Conservation (phyloP, 2,888 invertebrate species). For the Mimas tiliae region DNA sequence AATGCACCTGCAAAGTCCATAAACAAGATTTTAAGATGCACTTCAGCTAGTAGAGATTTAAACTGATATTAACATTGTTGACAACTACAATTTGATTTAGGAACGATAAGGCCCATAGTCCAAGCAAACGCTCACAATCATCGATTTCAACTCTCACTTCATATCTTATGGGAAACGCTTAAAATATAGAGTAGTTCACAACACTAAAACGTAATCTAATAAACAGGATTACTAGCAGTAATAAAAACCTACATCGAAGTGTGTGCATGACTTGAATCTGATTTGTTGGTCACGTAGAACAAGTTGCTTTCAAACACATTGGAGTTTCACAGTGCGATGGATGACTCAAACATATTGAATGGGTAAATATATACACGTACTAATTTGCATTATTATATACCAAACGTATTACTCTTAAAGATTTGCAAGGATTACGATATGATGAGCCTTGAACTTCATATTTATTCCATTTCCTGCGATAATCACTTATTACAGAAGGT, state of each 20-base stretch:
- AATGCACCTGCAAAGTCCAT: not conserved
- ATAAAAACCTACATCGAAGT: constrained; percentile 19
- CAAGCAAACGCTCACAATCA: not conserved
- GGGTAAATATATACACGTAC: constrained; percentile 26
- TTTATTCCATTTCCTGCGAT: not conserved
- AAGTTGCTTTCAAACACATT: constrained; percentile 28
- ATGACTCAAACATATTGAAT: constrained; percentile 30
- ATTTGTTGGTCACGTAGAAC: constrained; percentile 29
- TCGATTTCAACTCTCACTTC: not conserved
- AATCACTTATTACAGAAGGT: not conserved
- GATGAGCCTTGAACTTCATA: not conserved
- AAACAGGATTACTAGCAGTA: constrained; percentile 17
- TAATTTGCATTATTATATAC: constrained; percentile 25
- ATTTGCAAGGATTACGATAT: not conserved
- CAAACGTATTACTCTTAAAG: not conserved
- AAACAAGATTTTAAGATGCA: not conserved
- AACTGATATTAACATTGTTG: not conserved
- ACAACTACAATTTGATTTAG: not conserved
- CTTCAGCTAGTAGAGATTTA: not conserved
- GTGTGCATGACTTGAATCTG: constrained; percentile 23
- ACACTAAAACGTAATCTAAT: constrained; percentile 15
- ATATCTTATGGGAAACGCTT: not conserved
- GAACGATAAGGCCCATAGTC: not conserved
- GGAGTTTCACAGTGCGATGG: constrained; percentile 14
- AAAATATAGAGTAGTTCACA: constrained; percentile 13